Base-by-base conservation (phyloP, 35 echinoderm and acorn worm genomes). In the Eucidaris tribuloides region DNA sequence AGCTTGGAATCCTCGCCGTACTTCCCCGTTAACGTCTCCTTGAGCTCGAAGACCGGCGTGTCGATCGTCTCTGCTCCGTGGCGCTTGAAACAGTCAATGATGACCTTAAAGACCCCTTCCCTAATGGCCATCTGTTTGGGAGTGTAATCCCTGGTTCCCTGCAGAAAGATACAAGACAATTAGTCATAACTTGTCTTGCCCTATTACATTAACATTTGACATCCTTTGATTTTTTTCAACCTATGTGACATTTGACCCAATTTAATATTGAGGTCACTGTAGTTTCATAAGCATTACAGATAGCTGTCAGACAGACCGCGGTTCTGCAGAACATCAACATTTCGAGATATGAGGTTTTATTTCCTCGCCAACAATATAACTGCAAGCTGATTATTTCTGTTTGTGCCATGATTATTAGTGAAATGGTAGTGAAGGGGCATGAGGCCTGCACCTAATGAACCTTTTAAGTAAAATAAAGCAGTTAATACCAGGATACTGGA, bases 61-160 rank as follows among this genome's bases (percentile, higher is more conserved):
- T 98, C 95, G 20, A 98, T 86, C 4, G 95, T 98, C 76, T 93
- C 95, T 5, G 95, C 90, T 22, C 95, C 95, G 28, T 98, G 95
- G 31, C 96, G 86, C 49, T 90, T 99, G 84, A 93, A 99, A 63
- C 86, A 90, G 22, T 93, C 87, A 14, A 90, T 85, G 25, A 98
- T 90, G 5, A 87, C 87, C 65, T 98, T 86, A 49, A 98, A 98
- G 23, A 98, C 95, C 34, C 86, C 86, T 50, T 97, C 86, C 31
- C 95, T 88, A 5, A 98, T 98, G 20, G 95, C 95, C 95, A 93
- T 98, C 83, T 98, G 95, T 40, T 78, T 98, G 18, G 95, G 95
- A 40, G 66, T 82, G 86, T 89, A 98, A 72, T 98, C 94, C 66
- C 95, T 93, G 46, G 95, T 93, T 19, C 95, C 95, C 95, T 98